Conservation (phyloP, 2,113 vertebrate species). For the Notarius quadriscutis region DNA sequence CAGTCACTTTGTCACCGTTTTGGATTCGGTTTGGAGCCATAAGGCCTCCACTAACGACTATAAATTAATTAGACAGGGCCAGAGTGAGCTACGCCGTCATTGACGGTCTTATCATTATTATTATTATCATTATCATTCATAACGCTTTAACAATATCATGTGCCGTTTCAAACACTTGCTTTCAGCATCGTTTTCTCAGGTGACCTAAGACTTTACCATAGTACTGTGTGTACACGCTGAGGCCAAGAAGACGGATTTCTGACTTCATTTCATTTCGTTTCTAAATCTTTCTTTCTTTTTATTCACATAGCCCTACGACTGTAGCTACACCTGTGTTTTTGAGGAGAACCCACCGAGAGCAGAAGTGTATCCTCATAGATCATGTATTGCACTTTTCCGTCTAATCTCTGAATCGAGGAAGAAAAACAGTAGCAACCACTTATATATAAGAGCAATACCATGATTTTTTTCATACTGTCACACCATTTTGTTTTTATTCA, state of each 20-base stretch:
- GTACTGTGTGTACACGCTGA: not conserved
- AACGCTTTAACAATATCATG: not conserved
- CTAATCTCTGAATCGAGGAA: not conserved
- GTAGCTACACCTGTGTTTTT: not conserved
- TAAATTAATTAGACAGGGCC: no score
- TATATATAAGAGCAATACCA: constrained; percentile 4
- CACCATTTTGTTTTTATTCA: not conserved
- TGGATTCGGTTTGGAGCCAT: no score
- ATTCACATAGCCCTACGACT: not conserved
- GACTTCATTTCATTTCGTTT: no score
- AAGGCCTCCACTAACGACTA: no score
- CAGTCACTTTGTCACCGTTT: no score
- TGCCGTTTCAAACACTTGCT: not conserved
- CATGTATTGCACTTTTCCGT: not conserved
- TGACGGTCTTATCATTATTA: no score
- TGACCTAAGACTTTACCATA: not conserved
- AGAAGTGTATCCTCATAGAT: not conserved
- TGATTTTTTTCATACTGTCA: no score
- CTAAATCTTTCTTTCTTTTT: not conserved
- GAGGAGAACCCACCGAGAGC: not conserved
- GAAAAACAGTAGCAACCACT: not conserved
- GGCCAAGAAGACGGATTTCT: not conserved
- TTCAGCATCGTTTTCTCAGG: not conserved
- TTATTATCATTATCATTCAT: no score
- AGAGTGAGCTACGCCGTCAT: no score